Evolutionary conservation across 1,140 invertebrate genomes (phyloP).

Genomic region (Aleiodes sp.): DNA sequence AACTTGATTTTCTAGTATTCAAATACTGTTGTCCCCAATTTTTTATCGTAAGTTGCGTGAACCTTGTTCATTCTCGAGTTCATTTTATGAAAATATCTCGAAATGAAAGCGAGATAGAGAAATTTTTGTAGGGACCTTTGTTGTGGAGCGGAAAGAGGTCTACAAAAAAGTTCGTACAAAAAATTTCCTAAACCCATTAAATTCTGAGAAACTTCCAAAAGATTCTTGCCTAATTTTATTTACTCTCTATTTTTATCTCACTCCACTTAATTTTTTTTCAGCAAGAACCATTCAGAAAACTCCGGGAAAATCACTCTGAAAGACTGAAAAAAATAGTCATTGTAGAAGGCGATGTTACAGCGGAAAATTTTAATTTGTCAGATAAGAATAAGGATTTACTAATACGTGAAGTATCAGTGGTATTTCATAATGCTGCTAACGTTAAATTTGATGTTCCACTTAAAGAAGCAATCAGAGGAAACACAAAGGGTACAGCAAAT

Average conservation of each 20-base stretch:
- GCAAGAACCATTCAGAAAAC: conserved; percentile 66
- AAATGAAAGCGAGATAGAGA: neutral
- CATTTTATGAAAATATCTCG: neutral
- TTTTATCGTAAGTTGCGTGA: too few relatives aligned
- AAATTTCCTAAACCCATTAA: neutral
- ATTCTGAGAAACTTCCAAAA: neutral
- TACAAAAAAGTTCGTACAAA: neutral
- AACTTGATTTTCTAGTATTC: too few relatives aligned
- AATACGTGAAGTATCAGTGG: conserved; percentile 74
- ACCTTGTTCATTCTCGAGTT: neutral
- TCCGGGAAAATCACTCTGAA: conserved; percentile 58
- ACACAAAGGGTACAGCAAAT: conserved; percentile 63
- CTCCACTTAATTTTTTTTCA: conserved; percentile 39
- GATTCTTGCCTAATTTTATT: too few relatives aligned
- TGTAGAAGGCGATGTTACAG: conserved; percentile 61
- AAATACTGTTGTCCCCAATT: too few relatives aligned
- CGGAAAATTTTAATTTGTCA: conserved; percentile 69
- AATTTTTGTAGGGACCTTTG: neutral
- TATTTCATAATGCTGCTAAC: conserved; percentile 94
- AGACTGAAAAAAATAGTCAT: conserved; percentile 60
- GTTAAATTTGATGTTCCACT: conserved; percentile 70
- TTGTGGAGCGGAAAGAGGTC: neutral
- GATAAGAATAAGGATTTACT: conserved; percentile 67
- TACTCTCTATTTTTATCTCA: neutral
- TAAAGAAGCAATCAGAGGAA: conserved; percentile 65